A percentile compares a stretch with the other conserved stretches of the same genome.
Evolutionary conservation across 2,888 invertebrate species (phyloP).

Genomic region (Acanthosepion esculentum): DNA sequence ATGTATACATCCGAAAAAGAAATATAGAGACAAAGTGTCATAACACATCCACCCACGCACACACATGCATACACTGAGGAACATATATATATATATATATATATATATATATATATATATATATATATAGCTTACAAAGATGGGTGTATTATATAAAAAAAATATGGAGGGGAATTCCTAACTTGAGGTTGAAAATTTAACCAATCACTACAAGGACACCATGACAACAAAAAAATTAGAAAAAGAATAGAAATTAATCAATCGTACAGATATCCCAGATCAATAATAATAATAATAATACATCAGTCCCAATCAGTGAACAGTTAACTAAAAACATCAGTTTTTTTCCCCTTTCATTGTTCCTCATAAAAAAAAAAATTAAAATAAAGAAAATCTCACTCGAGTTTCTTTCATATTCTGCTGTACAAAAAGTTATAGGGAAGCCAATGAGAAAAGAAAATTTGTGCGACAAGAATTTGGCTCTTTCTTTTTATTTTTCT

Average conservation of each 20-base stretch:
- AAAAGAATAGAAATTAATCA: neutral
- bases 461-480: constrained; percentile 33
- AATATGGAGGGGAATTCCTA: neutral
- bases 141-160: neutral
- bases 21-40: neutral
- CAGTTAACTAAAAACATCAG: neutral
- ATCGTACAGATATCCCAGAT: neutral
- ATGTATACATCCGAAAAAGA: neutral
- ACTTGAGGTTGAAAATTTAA: neutral
- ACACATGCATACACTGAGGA: neutral
- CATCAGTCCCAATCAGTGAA: neutral
- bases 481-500: neutral
- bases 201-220: neutral
- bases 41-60: neutral
- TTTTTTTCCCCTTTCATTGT: neutral
- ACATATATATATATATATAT: neutral
- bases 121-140: neutral
- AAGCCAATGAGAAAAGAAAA: neutral
- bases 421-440: neutral
- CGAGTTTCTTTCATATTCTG: neutral
- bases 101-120: constrained; percentile 33
- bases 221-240: neutral
- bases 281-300: neutral
- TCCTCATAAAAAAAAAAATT: neutral
- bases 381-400: neutral